Percentiles rank a stretch among this genome's conserved stretches.
phyloP scores from a whole-genome alignment of 2,888 invertebrate species.

The Andrena minutula region DNA sequence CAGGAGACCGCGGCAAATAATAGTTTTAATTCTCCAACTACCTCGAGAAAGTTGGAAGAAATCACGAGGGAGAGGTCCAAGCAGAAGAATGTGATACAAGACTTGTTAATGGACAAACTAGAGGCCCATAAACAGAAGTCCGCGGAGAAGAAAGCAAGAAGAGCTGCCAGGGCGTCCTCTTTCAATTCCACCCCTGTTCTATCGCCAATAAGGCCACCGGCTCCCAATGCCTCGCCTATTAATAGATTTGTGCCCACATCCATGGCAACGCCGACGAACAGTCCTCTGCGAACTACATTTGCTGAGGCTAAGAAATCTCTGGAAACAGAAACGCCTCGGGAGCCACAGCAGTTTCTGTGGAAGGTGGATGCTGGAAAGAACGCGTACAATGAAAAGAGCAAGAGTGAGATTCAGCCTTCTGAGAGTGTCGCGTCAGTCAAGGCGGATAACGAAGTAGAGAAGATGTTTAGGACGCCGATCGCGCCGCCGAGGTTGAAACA shows the following conservation, averaged over 20 bases:
- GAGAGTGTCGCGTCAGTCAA: neutral
- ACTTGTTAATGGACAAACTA: slow-evolving; percentile 93
- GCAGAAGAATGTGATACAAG: slow-evolving; percentile 93
- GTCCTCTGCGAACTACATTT: slow-evolving; percentile 76
- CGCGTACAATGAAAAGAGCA: neutral
- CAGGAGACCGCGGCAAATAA: slow-evolving; percentile 82
- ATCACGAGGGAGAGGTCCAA: slow-evolving; percentile 92
- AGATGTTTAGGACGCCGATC: slow-evolving; percentile 85
- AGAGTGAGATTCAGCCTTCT: neutral
- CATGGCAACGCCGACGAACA: slow-evolving; percentile 71
- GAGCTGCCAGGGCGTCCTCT: slow-evolving; percentile 86
- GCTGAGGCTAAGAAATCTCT: slow-evolving; percentile 74
- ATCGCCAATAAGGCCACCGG: slow-evolving; percentile 58
- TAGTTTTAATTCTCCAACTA: slow-evolving; percentile 85
- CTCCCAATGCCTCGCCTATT: slow-evolving; percentile 19
- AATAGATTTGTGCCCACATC: slow-evolving; percentile 75
- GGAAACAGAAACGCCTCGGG: slow-evolving; percentile 43
- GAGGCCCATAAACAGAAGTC: slow-evolving; percentile 89
- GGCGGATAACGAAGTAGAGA: slow-evolving; percentile 19
- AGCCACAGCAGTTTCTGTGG: slow-evolving; percentile 2
- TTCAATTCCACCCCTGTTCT: slow-evolving; percentile 78
- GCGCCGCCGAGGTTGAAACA: slow-evolving; percentile 86
- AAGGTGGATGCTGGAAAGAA: slow-evolving; percentile 72
- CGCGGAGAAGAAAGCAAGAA: slow-evolving; percentile 88
- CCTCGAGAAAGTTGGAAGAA: slow-evolving; percentile 90